phyloP scores from a whole-genome alignment of 2,113 vertebrate genomes.

The Brachypteracias leptosomus region DNA sequence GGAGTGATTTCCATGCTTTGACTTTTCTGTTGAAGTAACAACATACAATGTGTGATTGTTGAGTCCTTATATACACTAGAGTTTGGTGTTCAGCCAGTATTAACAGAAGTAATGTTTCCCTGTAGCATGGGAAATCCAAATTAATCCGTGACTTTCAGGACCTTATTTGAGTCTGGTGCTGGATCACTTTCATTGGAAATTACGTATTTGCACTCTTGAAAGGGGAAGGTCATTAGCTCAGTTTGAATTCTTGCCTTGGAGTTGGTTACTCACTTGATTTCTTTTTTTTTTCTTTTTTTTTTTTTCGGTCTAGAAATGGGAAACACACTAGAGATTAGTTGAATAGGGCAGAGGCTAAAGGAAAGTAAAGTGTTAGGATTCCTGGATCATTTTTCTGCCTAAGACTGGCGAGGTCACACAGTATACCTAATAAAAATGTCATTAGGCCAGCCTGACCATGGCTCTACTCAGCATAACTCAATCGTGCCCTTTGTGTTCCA shows the following conservation, averaged over 20 bases:
- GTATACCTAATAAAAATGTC: not conserved
- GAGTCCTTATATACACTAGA: slow-evolving; percentile 22
- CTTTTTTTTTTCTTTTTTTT: not conserved
- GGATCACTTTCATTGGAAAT: slow-evolving; percentile 18
- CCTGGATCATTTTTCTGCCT: not conserved
- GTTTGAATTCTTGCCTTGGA: slow-evolving; percentile 16
- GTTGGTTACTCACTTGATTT: not conserved
- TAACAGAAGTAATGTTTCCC: slow-evolving; percentile 31
- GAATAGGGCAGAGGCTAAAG: not conserved
- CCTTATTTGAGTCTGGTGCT: not conserved
- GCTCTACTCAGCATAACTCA: not conserved
- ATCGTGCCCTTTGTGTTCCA: not conserved
- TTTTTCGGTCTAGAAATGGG: not conserved
- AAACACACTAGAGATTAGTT: not conserved
- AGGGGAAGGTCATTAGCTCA: not conserved
- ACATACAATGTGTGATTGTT: slow-evolving; percentile 41
- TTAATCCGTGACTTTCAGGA: slow-evolving; percentile 4
- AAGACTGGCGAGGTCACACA: not conserved
- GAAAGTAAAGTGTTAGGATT: not conserved
- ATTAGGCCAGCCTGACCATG: not conserved
- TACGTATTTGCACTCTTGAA: not conserved
- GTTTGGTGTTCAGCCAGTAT: slow-evolving; percentile 38
- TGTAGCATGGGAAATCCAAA: slow-evolving; percentile 43
- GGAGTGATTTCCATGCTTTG: slow-evolving; percentile 29
- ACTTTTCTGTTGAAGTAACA: slow-evolving; percentile 21